These are phyloP conservation scores for Ophraella communa DNA, from an alignment of 2,888 invertebrate genomes.

Conservation along the genomic window DNA sequence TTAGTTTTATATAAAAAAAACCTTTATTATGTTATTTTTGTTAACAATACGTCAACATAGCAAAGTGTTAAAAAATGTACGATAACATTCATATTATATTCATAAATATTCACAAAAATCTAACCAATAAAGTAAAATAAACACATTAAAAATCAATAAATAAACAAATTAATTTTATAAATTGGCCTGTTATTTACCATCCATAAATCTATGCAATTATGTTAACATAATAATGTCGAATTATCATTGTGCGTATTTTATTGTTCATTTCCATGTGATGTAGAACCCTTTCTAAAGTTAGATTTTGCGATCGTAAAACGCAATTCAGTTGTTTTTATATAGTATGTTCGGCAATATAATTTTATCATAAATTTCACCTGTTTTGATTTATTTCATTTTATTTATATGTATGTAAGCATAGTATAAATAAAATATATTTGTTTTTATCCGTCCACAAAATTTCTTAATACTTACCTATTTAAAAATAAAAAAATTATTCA, in stretches of 20 bases:
- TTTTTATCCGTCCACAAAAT: no score
- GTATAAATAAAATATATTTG: no score
- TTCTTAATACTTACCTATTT: no score
- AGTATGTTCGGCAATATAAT: no score
- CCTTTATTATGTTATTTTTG: background rate
- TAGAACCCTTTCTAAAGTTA: background rate
- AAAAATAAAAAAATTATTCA: no score
- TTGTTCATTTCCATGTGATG: slow-evolving; percentile 7
- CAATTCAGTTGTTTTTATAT: background rate
- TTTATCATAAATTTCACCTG: no score
- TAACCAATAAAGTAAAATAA: slow-evolving; percentile 5
- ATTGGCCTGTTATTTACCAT: slow-evolving; percentile 2
- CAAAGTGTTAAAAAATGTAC: slow-evolving; percentile 5
- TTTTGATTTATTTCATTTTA: no score
- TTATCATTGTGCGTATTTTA: background rate
- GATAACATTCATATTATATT: slow-evolving; percentile 2
- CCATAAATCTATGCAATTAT: slow-evolving; percentile 16
- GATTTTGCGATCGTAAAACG: background rate
- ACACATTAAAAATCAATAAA: slow-evolving; percentile 22
- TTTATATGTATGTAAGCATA: no score
- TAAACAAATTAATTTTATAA: slow-evolving; percentile 16
- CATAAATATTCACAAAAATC: background rate
- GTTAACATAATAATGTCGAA: slow-evolving; percentile 13
- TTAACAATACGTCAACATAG: background rate
- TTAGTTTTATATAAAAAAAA: background rate